Evolutionary conservation across 2,797 vertebrate species (phyloP).

Genomic region (Psittacula echo): DNA sequence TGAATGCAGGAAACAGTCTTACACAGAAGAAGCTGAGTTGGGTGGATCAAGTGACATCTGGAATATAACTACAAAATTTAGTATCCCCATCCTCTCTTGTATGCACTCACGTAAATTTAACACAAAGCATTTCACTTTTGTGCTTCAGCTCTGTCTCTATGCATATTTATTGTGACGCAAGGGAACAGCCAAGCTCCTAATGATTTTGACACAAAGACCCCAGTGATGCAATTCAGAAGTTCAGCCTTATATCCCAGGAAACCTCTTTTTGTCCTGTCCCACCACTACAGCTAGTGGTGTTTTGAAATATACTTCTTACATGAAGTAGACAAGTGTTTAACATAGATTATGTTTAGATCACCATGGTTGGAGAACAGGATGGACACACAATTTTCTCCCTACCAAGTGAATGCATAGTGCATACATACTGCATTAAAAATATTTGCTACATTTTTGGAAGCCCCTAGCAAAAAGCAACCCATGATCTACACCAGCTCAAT

Average conservation of each 20-base stretch:
- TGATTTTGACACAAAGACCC: background rate
- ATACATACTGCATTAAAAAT: background rate
- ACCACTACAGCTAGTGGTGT: background rate
- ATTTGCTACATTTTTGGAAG: background rate
- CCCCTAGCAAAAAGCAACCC: background rate
- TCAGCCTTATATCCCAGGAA: background rate
- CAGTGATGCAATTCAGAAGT: background rate
- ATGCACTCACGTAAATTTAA: background rate
- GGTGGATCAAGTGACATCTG: background rate
- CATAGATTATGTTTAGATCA: background rate
- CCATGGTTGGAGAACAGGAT: background rate
- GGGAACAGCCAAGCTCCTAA: background rate
- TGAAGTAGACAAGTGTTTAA: background rate
- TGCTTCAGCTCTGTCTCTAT: background rate
- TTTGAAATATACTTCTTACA: background rate
- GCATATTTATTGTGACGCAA: rapidly evolving
- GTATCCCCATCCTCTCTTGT: background rate
- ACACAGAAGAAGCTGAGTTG: background rate
- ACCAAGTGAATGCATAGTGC: rapidly evolving
- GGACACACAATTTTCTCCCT: background rate
- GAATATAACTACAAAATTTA: background rate
- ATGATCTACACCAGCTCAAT: background rate
- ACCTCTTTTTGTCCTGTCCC: background rate
- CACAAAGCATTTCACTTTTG: background rate
- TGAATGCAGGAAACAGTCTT: background rate